A percentile compares a stretch with the other conserved stretches of the same genome.
Evolutionary conservation across 2,797 vertebrate species (phyloP).

Genomic region (Enteromius anoplus): DNA sequence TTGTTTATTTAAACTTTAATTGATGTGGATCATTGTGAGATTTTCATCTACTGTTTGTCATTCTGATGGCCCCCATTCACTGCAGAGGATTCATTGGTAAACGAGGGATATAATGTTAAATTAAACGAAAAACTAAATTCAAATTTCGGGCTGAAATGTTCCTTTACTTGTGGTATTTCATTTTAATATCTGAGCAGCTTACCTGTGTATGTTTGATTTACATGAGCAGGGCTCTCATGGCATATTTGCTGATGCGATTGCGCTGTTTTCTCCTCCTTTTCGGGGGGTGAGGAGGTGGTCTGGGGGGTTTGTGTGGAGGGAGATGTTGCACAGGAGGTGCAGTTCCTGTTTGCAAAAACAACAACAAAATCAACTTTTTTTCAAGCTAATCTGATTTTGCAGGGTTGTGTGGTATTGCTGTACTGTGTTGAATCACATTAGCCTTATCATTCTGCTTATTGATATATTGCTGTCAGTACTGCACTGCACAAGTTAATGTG

Average conservation of each 20-base stretch:
- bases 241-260: conserved; percentile 81
- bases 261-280: conserved; percentile 75
- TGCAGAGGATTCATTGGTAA: not conserved
- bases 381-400: not conserved
- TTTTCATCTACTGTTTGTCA: not conserved
- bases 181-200: not conserved
- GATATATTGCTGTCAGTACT: not conserved
- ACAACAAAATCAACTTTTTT: not conserved
- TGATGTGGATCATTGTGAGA: not conserved
- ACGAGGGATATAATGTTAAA: not conserved
- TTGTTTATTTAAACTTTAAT: not conserved
- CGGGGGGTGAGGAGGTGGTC: conserved; percentile 56
- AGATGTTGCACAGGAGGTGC: conserved; percentile 18
- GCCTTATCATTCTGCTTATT: not conserved
- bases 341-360: conserved; percentile 17
- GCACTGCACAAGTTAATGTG: not conserved
- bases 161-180: not conserved
- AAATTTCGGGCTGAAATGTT: not conserved
- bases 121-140: not conserved
- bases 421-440: not conserved
- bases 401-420: not conserved
- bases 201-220: conserved; percentile 58
- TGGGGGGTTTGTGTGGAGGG: conserved; percentile 56
- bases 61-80: not conserved
- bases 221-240: conserved; percentile 84